Conservation (phyloP, 2,888 invertebrate genomes). For the Agrilus mali region DNA sequence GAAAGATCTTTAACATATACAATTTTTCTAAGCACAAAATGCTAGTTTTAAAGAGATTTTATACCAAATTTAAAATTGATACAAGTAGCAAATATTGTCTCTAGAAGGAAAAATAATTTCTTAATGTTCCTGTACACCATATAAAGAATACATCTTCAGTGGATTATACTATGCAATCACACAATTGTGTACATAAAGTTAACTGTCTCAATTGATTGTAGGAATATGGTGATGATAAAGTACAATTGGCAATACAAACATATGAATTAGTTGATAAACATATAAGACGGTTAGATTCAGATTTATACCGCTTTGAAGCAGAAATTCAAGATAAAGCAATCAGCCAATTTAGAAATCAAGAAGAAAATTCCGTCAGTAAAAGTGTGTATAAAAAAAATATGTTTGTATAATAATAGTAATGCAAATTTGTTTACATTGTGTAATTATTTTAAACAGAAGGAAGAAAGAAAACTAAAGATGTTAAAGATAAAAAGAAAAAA, state of each 20-base stretch:
- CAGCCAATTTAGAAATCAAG: conserved; percentile 53
- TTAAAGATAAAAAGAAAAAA: conserved; percentile 47
- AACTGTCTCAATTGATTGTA: too few relatives aligned
- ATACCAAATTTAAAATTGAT: too few relatives aligned
- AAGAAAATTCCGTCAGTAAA: conserved; percentile 48
- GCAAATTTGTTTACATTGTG: conserved; percentile 4
- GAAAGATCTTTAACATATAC: too few relatives aligned
- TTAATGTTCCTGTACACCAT: too few relatives aligned
- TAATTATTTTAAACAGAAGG: conserved; percentile 38
- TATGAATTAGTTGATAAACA: conserved; percentile 98
- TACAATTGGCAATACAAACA: conserved; percentile 93
- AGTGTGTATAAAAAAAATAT: conserved; percentile 32
- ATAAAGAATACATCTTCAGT: too few relatives aligned
- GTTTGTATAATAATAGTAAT: background rate
- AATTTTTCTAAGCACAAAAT: too few relatives aligned
- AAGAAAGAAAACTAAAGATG: conserved; percentile 55
- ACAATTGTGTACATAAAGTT: too few relatives aligned
- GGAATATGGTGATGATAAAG: conserved; percentile 95
- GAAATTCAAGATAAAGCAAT: conserved; percentile 92
- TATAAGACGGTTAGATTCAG: conserved; percentile 88
- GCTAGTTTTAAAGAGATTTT: too few relatives aligned
- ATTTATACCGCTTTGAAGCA: conserved; percentile 90
- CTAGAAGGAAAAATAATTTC: too few relatives aligned
- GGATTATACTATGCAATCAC: too few relatives aligned
- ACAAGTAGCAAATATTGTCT: too few relatives aligned